Evolutionary conservation across 2,888 invertebrate genomes (phyloP).

Genomic region (Elaeidobius kamerunicus): DNA sequence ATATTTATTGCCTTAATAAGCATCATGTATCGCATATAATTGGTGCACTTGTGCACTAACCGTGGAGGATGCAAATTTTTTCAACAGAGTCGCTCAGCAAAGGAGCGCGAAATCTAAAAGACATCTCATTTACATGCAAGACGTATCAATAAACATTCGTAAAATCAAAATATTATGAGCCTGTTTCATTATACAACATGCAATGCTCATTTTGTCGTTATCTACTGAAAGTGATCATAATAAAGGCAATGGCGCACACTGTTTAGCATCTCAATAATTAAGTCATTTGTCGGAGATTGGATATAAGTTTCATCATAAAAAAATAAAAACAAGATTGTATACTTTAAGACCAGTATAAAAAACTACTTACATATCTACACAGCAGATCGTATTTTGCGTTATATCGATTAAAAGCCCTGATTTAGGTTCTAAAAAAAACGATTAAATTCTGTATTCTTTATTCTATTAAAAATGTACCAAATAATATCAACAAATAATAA

Average conservation of each 20-base stretch:
- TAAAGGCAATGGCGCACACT: not conserved
- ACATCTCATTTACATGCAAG: conserved; percentile 16
- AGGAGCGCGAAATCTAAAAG: conserved; percentile 13
- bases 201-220: conserved; percentile 11
- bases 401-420: too few species aligned
- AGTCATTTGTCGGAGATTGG: too few species aligned
- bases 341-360: too few species aligned
- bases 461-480: too few species aligned
- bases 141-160: conserved; percentile 20
- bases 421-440: too few species aligned
- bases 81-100: not conserved
- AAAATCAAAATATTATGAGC: conserved; percentile 22
- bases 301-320: too few species aligned
- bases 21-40: conserved; percentile 19
- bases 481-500: too few species aligned
- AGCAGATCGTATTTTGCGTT: too few species aligned
- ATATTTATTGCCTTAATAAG: conserved; percentile 23
- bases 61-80: conserved; percentile 13
- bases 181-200: conserved; percentile 18
- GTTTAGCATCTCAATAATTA: too few species aligned
- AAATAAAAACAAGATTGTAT: too few species aligned
- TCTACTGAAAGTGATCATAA: not conserved
- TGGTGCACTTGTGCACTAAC: conserved; percentile 15
- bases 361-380: too few species aligned
- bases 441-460: too few species aligned